Conservation (phyloP, 2,113 vertebrate species). For the Phyllostomus discolor region DNA sequence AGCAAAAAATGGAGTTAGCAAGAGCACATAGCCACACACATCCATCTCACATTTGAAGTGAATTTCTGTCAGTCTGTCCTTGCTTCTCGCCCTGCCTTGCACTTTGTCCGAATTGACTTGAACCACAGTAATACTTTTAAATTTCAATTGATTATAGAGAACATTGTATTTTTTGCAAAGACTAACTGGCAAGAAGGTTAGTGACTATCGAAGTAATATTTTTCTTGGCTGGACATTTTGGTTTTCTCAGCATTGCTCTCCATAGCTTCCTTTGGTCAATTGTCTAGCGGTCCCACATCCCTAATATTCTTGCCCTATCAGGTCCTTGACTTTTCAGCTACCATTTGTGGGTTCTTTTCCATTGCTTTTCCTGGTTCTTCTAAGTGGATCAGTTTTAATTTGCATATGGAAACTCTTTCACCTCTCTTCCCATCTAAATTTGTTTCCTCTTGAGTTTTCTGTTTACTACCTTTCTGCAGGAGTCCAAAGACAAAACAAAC, state of each 20-base stretch:
- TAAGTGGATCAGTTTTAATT: neutral
- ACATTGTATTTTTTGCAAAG: neutral
- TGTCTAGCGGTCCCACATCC: neutral
- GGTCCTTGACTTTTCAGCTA: neutral
- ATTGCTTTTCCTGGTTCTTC: neutral
- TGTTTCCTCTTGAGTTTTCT: neutral
- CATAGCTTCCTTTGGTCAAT: neutral
- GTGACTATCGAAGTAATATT: constrained; percentile 3
- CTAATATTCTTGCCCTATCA: neutral
- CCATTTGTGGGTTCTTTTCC: neutral
- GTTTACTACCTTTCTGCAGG: neutral
- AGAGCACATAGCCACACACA: neutral
- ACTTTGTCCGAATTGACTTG: neutral
- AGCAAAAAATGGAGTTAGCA: neutral
- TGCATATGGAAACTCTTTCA: neutral
- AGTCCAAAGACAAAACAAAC: neutral
- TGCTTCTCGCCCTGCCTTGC: neutral
- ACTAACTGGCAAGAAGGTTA: neutral
- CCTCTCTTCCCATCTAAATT: neutral
- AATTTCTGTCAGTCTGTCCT: neutral
- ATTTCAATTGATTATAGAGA: neutral
- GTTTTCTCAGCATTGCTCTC: neutral
- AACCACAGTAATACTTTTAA: neutral
- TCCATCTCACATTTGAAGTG: neutral
- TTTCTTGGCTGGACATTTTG: neutral